A percentile compares a stretch with the other conserved stretches of the same genome.
Conservation (phyloP, 2,113 vertebrate species). For the Solenodon paradoxus region DNA sequence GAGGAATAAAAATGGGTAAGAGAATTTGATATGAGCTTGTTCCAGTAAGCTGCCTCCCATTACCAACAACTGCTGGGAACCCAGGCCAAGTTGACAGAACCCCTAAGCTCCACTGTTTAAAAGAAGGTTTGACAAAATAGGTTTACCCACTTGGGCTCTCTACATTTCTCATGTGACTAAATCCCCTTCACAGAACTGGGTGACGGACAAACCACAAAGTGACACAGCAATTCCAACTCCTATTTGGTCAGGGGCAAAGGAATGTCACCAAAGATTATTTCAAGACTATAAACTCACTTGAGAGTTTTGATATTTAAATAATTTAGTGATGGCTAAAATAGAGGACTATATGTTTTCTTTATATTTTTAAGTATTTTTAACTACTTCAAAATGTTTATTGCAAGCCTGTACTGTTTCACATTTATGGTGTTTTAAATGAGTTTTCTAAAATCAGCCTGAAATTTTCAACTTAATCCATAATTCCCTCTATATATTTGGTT, state of each 20-base stretch:
- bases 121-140: not conserved
- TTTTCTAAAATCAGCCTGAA: not conserved
- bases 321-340: not conserved
- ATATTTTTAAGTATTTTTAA: not conserved
- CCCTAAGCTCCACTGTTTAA: not conserved
- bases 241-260: not conserved
- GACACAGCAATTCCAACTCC: too few relatives aligned
- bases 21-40: not conserved
- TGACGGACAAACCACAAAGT: not conserved
- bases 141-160: not conserved
- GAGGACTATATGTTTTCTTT: not conserved
- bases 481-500: not conserved
- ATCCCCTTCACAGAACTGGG: not conserved
- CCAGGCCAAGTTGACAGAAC: not conserved
- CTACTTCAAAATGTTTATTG: not conserved
- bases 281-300: not conserved
- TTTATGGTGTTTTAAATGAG: not conserved
- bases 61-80: not conserved
- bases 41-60: not conserved
- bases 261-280: not conserved
- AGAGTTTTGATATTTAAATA: not conserved
- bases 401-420: not conserved
- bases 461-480: too few relatives aligned
- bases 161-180: fast-evolving
- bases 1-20: not conserved